A percentile compares a stretch with the other conserved stretches of the same genome.
Evolutionary conservation across 2,113 vertebrate genomes (phyloP).

Genomic region (Rhinolophus sinicus): DNA sequence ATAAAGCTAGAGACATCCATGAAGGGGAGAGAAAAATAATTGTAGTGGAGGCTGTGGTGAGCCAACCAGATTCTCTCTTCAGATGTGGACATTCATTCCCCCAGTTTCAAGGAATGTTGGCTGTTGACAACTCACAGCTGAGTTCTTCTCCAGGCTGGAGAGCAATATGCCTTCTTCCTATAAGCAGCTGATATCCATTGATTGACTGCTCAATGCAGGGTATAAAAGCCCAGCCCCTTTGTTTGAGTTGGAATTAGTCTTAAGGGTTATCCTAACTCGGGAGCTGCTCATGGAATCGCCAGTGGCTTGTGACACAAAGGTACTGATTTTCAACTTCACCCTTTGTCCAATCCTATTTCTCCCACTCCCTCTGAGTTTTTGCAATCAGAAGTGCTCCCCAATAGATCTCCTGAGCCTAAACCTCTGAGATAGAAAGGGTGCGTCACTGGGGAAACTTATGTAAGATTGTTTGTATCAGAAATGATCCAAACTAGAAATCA

Average conservation of each 20-base stretch:
- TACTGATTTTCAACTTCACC: not conserved
- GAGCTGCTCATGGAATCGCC: not conserved
- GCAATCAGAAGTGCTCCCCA: not conserved
- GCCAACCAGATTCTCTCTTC: not conserved
- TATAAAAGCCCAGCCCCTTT: not conserved
- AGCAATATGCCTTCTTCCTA: not conserved
- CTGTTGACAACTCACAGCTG: not conserved
- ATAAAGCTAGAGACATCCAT: not conserved
- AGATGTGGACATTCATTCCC: not conserved
- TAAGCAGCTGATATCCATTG: not conserved
- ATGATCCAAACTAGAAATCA: not conserved
- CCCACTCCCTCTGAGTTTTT: not conserved
- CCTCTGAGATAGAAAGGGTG: not conserved
- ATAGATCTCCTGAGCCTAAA: not conserved
- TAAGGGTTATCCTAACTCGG: not conserved
- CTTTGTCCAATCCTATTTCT: not conserved
- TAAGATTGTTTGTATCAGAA: not conserved
- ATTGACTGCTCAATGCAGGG: not conserved
- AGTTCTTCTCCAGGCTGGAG: not conserved
- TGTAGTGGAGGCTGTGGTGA: not conserved
- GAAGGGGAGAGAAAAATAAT: not conserved
- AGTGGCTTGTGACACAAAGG: not conserved
- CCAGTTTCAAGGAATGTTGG: not conserved
- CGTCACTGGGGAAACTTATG: not conserved
- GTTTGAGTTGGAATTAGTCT: not conserved